Evolutionary conservation across 2,113 vertebrate genomes (phyloP), one percentile per base, ranked within the genome.

Genomic region (Struthio camelus): DNA sequence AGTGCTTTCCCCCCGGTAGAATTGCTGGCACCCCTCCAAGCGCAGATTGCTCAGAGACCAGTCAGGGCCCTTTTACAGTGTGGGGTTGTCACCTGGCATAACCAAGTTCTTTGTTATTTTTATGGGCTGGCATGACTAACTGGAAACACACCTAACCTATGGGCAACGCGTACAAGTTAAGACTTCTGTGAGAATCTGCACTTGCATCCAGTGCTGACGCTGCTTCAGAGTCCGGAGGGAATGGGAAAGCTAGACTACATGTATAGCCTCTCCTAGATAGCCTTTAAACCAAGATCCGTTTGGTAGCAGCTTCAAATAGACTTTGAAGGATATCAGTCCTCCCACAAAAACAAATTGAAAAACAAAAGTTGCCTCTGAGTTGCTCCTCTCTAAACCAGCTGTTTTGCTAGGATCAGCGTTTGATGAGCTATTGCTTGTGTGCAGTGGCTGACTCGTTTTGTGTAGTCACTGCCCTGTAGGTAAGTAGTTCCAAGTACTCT

Each of bases 351-450:
- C 15, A 64, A 76, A 42, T 3, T 20, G 62, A 69, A 64, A 66
- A 77, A 56, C 23, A 20, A 48, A 64, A 56, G 76, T 42, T 0
- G 0, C 11, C 5, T 76, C 42, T 38, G 59, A 44, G 18, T 9
- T 87, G 56, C 78, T 87, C 30, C 53, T 93, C 44, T 70, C 42
- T 89, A 14, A 78, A 36, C 54, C 25, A 44, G 13, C 30, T 70
- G 46, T 34, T 90, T 48, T 70, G 10, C 46, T 82, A 12, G 44
- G 27, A 36, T 77, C 75, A 34, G 27, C 14, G 25, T 77, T 67
- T 40, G 28, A 77, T 44, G 64, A 66, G 28, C 72, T 90, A 51
- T 66, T 95, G 71, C 42, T 87, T 50, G 32, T 75, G 10, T 67
- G 10, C 17, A 36, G 50, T 53, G 65, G 11, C 28, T 86, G 83